Evolutionary conservation across 2,888 invertebrate genomes (phyloP), one percentile per base, ranked within the genome.

Genomic region (Mimas tiliae): DNA sequence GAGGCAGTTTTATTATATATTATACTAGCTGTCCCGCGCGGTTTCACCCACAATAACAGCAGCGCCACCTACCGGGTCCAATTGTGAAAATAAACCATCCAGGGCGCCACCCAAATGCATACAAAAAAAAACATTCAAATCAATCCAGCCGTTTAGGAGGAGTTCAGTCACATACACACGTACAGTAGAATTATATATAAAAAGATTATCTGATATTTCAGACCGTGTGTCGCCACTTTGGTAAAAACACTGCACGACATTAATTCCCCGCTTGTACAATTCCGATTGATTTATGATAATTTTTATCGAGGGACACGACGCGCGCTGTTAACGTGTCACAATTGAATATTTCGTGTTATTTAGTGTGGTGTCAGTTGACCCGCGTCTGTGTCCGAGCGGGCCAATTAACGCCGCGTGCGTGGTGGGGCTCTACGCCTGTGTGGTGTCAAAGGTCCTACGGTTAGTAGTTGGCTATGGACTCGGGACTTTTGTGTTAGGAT

Each of bases 331-430:
- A 71, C 75, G 72, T 78, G 77, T 76, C 78, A 79, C 70, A 78
- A 80, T 75, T 77, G 77, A 79, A 80, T 78, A 78, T 79, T 73
- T 70, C 50, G 64, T 70, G 73, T 79, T 71, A 78, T 80, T 74
- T 76, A 79, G 68, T 69, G 75, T 64, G 70, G 69, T 70, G 74
- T 68, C 71, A 69, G 68, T 53, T 71, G 74, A 72, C 74, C 77
- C 72, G 67, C 64, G 62, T 63, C 33, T 12, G 38, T 38, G 38
- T 9, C 51, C 48, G 48, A 48, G 38, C 38, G 19, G 48, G 45
- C 21, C 51, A 55, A 42, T 34, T 33, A 52, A 8, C 21, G 19
- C 52, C 21, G 12, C 34, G 63, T 7, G 4, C 51, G 33, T 33
- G 58, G 19, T 16, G 19, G 11, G 19, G 11, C 8, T 9, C 19